A percentile compares a stretch with the other conserved stretches of the same genome.
Evolutionary conservation across 2,888 invertebrate genomes (phyloP).

Genomic region (Amitus sp.): DNA sequence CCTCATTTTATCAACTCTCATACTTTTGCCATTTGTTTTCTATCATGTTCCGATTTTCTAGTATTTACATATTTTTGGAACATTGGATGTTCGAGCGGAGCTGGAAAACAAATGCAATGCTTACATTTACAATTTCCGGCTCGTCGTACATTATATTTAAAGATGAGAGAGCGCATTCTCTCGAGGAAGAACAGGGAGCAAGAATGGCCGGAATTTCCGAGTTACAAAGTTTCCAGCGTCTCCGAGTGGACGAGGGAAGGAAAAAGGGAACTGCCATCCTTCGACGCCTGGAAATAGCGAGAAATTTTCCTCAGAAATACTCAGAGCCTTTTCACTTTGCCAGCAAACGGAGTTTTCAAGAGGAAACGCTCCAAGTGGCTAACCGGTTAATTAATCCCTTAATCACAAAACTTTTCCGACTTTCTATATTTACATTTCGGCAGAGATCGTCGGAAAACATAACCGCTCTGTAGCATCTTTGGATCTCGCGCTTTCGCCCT

Average conservation of each 20-base stretch:
- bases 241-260: slow-evolving; percentile 33
- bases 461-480: slow-evolving; percentile 36
- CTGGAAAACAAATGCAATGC: slow-evolving; percentile 35
- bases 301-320: slow-evolving; percentile 47
- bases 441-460: slow-evolving; percentile 34
- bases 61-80: slow-evolving; percentile 5
- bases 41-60: too few relatives aligned
- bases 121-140: slow-evolving; percentile 33
- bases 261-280: slow-evolving; percentile 23
- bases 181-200: slow-evolving; percentile 27
- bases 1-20: too few relatives aligned
- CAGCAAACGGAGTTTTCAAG: slow-evolving; percentile 27
- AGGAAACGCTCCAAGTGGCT: slow-evolving; percentile 26
- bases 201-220: slow-evolving; percentile 39
- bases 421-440: slow-evolving; percentile 50
- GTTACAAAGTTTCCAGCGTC: slow-evolving; percentile 40
- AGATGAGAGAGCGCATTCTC: slow-evolving; percentile 18
- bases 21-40: too few relatives aligned
- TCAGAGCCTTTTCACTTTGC: slow-evolving; percentile 35
- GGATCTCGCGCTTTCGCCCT: slow-evolving; percentile 38
- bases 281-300: slow-evolving; percentile 43
- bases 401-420: slow-evolving; percentile 56
- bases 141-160: slow-evolving; percentile 29
- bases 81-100: slow-evolving; percentile 17
- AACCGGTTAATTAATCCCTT: slow-evolving; percentile 56